phyloP scores from a whole-genome alignment of 2,888 invertebrate genomes.

The Dasysyrphus albostriatus region DNA sequence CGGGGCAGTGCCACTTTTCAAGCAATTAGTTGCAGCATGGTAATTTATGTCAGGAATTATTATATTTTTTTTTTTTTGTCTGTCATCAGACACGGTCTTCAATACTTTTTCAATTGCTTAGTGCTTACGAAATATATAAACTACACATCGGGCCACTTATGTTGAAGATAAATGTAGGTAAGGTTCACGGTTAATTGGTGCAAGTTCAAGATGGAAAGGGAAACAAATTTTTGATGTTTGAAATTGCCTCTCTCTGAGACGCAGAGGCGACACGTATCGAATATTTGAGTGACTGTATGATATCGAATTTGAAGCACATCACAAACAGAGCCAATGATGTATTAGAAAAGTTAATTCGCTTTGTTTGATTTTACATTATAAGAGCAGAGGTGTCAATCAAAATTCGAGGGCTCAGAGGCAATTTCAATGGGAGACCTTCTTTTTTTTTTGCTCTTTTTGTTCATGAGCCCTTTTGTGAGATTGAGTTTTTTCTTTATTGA shows the following conservation, averaged over 20 bases:
- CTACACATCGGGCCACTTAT: slow-evolving; percentile 46
- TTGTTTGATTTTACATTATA: slow-evolving; percentile 39
- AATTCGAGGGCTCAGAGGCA: slow-evolving; percentile 56
- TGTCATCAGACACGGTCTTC: not conserved
- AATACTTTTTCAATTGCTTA: slow-evolving; percentile 25
- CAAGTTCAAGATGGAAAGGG: slow-evolving; percentile 56
- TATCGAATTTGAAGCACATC: slow-evolving; percentile 48
- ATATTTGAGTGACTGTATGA: slow-evolving; percentile 39
- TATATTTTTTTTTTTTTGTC: not conserved
- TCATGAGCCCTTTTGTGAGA: slow-evolving; percentile 40
- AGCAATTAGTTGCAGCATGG: slow-evolving; percentile 73
- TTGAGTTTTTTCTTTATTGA: not conserved
- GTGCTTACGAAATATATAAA: slow-evolving; percentile 20
- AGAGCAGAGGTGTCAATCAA: slow-evolving; percentile 68
- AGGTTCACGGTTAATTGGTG: slow-evolving; percentile 70
- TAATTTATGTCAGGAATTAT: slow-evolving; percentile 59
- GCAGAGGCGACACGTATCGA: slow-evolving; percentile 12
- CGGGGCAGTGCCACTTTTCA: slow-evolving; percentile 10
- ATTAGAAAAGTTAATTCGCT: slow-evolving; percentile 70
- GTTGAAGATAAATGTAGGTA: slow-evolving; percentile 22
- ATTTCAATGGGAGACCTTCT: slow-evolving; percentile 38
- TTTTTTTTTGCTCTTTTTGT: not conserved
- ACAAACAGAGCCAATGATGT: slow-evolving; percentile 41
- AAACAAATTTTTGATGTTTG: slow-evolving; percentile 34
- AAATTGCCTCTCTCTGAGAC: slow-evolving; percentile 23